Percentiles rank a stretch among this genome's conserved stretches.
Conservation (phyloP, 2,797 vertebrate genomes). For the Masticophis lateralis region DNA sequence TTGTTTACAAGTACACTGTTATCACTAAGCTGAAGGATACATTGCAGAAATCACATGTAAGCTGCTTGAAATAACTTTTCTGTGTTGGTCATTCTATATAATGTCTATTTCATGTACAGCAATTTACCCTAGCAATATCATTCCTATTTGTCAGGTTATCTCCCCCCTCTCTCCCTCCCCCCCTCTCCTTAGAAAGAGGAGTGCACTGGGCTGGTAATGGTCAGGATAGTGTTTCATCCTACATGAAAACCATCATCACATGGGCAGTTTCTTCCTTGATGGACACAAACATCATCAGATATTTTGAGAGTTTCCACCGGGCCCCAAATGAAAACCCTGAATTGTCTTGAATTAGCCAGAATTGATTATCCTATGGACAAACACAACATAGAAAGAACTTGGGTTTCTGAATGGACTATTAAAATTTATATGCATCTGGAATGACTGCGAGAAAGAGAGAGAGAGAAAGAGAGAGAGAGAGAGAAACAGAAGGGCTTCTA, state of each 20-base stretch:
- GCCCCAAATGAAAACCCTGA: not conserved
- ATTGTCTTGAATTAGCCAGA: not conserved
- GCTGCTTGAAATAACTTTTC: not conserved
- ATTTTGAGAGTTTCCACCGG: not conserved
- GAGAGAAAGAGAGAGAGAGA: not conserved
- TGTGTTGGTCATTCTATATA: not conserved
- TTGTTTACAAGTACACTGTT: not conserved
- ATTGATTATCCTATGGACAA: not conserved
- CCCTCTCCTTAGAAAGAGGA: not conserved
- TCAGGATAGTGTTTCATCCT: not conserved
- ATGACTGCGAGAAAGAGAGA: not conserved
- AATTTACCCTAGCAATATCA: not conserved
- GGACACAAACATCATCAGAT: not conserved
- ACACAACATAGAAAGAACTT: not conserved
- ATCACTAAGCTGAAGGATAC: not conserved
- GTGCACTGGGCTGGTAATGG: not conserved
- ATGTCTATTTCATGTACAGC: not conserved
- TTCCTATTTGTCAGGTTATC: not conserved
- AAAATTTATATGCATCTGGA: not conserved
- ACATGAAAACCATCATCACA: not conserved
- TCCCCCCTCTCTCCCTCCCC: accelerated
- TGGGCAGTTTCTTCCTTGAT: not conserved
- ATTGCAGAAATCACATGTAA: not conserved
- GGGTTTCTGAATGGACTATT: not conserved
- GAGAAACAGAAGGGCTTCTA: not conserved